phyloP scores from a whole-genome alignment of 2,888 invertebrate genomes.

The Lepidochrysops patricia region DNA sequence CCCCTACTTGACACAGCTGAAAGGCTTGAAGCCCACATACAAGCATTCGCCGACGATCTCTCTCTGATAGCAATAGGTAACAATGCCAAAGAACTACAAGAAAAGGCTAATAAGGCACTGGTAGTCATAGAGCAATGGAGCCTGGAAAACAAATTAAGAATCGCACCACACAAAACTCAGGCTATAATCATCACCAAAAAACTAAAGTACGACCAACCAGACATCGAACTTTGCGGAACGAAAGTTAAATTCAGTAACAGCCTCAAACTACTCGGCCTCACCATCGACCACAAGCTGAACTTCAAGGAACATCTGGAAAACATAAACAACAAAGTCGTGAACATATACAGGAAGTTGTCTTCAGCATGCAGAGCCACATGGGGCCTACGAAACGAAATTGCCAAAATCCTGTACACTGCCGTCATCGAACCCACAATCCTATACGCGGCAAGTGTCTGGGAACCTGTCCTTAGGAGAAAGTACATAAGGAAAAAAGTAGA shows the following conservation, averaged over 20 bases:
- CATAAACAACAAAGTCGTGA: too few relatives aligned
- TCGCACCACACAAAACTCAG: conserved; percentile 21
- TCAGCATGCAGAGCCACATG: too few relatives aligned
- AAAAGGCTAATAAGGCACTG: conserved; percentile 6
- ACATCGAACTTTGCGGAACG: too few relatives aligned
- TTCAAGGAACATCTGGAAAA: too few relatives aligned
- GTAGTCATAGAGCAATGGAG: conserved; percentile 18
- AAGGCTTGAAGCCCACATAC: background rate
- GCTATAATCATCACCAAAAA: conserved; percentile 19
- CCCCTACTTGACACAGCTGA: conserved; percentile 12
- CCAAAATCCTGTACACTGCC: too few relatives aligned
- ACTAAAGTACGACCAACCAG: conserved; percentile 7
- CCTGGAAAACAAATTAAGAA: conserved; percentile 16
- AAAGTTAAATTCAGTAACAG: background rate
- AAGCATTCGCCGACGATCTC: conserved; percentile 27
- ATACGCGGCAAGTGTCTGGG: too few relatives aligned
- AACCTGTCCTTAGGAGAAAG: too few relatives aligned
- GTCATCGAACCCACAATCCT: too few relatives aligned
- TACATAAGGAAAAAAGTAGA: too few relatives aligned
- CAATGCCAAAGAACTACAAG: background rate
- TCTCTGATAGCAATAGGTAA: conserved; percentile 13
- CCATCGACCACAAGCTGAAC: conserved; percentile 13
- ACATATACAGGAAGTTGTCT: too few relatives aligned
- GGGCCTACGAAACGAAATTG: too few relatives aligned
- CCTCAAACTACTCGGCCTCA: background rate